Conservation (phyloP, 2,113 vertebrate species). For the Chamaea fasciata region DNA sequence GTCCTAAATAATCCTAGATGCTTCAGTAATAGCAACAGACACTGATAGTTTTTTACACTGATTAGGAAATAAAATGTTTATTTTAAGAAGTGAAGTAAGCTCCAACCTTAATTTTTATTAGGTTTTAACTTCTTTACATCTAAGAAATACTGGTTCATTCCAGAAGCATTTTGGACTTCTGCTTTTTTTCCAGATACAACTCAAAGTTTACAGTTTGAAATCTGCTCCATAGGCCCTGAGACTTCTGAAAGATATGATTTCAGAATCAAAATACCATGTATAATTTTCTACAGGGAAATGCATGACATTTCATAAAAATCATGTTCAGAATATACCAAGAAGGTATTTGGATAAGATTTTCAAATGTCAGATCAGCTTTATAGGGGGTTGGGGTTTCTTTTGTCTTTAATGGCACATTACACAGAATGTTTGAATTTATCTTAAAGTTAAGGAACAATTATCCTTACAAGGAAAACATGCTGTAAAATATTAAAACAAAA, state of each 20-base stretch:
- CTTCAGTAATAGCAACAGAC: background rate
- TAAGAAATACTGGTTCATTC: background rate
- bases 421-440: background rate
- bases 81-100: background rate
- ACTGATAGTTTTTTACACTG: background rate
- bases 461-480: background rate
- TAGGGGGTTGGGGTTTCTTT: rapidly evolving
- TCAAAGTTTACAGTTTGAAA: background rate
- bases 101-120: background rate
- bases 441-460: background rate
- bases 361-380: background rate
- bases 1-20: background rate
- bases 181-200: background rate
- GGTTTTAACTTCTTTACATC: background rate
- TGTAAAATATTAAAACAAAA: background rate
- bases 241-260: background rate
- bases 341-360: background rate
- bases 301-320: background rate
- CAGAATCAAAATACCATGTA: background rate
- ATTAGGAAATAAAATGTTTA: background rate
- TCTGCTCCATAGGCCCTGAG: rapidly evolving
- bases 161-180: background rate
- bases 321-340: background rate
- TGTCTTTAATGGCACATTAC: background rate
- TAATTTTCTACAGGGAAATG: background rate